Conservation (phyloP, 2,113 vertebrate species). For the Grammomys surdaster region DNA sequence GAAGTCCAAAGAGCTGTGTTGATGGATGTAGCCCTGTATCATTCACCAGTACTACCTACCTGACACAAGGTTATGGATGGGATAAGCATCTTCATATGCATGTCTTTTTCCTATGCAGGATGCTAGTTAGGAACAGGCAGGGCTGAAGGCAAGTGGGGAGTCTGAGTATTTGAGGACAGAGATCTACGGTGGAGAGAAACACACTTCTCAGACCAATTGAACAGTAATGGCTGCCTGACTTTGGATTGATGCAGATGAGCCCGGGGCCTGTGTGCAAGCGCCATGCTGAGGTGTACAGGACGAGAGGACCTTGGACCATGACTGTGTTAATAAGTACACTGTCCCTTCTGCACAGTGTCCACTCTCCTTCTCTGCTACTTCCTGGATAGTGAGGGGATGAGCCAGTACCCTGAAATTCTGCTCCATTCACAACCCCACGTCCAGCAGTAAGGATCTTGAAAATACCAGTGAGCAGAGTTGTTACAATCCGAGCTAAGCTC, state of each 20-base stretch:
- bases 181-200: not conserved
- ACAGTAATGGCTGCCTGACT: not conserved
- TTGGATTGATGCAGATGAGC: not conserved
- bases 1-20: not conserved
- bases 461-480: not conserved
- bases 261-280: not conserved
- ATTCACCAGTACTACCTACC: not conserved
- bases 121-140: not conserved
- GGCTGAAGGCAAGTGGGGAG: not conserved
- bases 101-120: not conserved
- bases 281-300: rapidly evolving
- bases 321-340: not conserved
- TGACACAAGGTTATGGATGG: not conserved
- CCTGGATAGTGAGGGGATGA: not conserved
- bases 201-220: not conserved
- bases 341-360: not conserved
- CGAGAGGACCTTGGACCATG: not conserved
- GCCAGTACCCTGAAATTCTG: not conserved
- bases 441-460: not conserved
- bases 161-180: not conserved
- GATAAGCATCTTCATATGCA: rapidly evolving
- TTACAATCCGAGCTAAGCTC: not conserved
- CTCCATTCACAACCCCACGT: not conserved
- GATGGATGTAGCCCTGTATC: not conserved
- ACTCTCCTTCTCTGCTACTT: not conserved